Evolutionary conservation across 2,888 invertebrate species (phyloP).

Genomic region (Coenonympha glycerion): DNA sequence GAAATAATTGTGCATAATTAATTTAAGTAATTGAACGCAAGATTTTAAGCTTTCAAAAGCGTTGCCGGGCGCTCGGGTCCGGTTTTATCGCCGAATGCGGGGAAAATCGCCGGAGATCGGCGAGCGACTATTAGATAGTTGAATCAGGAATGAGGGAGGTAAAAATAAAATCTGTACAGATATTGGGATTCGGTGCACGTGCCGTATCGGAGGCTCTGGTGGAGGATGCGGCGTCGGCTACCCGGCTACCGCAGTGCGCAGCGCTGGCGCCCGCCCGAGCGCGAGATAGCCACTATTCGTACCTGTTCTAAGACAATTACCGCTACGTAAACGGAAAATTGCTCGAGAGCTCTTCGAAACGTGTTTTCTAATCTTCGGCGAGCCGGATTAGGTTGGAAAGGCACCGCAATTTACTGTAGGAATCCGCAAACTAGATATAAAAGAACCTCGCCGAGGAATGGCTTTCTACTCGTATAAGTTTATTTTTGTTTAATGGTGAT

Average conservation of each 20-base stretch:
- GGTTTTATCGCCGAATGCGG: conserved; percentile 17
- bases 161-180: conserved; percentile 72
- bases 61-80: conserved; percentile 1
- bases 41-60: conserved; percentile 13
- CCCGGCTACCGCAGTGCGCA: conserved; percentile 67
- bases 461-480: too few relatives aligned
- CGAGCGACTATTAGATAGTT: conserved; percentile 64
- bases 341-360: conserved; percentile 62
- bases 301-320: conserved; percentile 71
- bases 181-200: conserved; percentile 69
- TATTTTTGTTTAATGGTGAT: too few relatives aligned
- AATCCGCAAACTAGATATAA: conserved; percentile 20
- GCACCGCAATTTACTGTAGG: conserved; percentile 23
- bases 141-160: conserved; percentile 64
- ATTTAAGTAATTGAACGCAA: conserved; percentile 17
- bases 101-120: conserved; percentile 25
- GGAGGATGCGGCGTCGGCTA: conserved; percentile 53
- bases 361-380: conserved; percentile 66
- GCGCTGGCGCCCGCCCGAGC: conserved; percentile 49
- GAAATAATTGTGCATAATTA: conserved; percentile 73
- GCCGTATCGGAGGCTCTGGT: conserved; percentile 60
- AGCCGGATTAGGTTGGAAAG: conserved; percentile 44
- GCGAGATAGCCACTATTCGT: conserved; percentile 48
- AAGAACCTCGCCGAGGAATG: conserved; percentile 5
- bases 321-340: conserved; percentile 71